Evolutionary conservation across 2,888 invertebrate species (phyloP).

Genomic region (Micoletzkya japonica): DNA sequence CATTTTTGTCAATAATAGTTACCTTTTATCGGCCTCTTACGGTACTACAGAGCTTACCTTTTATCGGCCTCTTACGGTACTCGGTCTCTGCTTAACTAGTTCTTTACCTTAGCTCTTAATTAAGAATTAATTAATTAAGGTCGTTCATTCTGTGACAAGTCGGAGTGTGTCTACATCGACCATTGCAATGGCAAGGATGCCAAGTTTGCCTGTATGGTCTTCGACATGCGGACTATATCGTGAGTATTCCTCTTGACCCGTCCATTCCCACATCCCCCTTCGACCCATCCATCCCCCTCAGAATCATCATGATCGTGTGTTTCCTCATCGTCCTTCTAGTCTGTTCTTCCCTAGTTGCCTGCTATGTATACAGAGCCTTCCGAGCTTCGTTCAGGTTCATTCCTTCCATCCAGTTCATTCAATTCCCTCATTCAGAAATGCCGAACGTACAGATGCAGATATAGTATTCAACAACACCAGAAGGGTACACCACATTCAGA

Average conservation of each 20-base stretch:
- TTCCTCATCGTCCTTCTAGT: conserved; percentile 48
- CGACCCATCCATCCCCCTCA: conserved; percentile 30
- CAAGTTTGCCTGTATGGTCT: conserved; percentile 49
- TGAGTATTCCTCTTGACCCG: too few species aligned
- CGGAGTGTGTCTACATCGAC: conserved; percentile 54
- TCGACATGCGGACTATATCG: conserved; percentile 45
- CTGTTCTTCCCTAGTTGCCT: conserved; percentile 53
- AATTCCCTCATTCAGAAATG: conserved; percentile 17
- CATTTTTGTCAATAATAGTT: neutral
- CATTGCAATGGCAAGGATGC: conserved; percentile 48
- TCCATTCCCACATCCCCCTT: neutral
- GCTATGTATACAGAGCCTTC: conserved; percentile 51
- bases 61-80: too few species aligned
- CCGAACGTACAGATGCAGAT: conserved; percentile 23
- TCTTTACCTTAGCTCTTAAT: too few species aligned
- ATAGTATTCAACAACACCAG: conserved; percentile 39
- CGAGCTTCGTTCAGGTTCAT: conserved; percentile 39
- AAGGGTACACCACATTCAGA: conserved; percentile 44
- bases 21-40: neutral
- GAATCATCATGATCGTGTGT: conserved; percentile 48
- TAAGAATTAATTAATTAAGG: conserved; percentile 33
- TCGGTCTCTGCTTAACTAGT: too few species aligned
- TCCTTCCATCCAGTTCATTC: too few species aligned
- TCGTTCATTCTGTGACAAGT: conserved; percentile 47
- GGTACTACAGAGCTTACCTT: too few species aligned